Evolutionary conservation across 2,888 invertebrate genomes (phyloP), one percentile per base, ranked within the genome.

Genomic region (Drosophila putrida): DNA sequence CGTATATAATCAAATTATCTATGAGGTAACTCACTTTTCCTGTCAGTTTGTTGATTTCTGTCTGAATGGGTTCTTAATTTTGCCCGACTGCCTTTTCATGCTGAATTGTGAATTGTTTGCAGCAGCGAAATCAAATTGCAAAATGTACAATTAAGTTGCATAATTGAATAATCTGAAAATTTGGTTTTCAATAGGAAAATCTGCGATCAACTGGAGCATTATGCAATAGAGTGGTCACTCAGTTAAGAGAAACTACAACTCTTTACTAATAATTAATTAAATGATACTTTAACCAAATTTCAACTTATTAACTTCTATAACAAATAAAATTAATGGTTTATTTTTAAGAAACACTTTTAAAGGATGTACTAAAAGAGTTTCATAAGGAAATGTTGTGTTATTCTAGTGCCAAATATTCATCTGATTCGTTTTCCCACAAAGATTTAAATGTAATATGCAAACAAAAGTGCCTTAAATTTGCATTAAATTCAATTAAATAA

Each of bases 51-150:
- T 54, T 72, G 65, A 27, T 31, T 51, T 41, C 35, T 44, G 35
- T 51, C 31, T 49, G 51, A 57, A 76, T 72, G 51, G 41, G 15
- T 78, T 71, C 41, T 78, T 65, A 59, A 73, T 74, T 74, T 61
- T 33, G 1, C 10, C 13, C 43, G 39, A 55, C 36, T 59, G 41
- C 44, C 58, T 53, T 67, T 58, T 66, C 53, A 43, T 50, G 31
- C 20, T 43, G 33, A 49, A 36, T 59, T 43, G 33, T 35, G 15
- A 39, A 62, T 28, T 71, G 49, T 46, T 46, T 75, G 35, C 6
- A 8, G n/a, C 27, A 27, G n/a, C 36, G 49, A 54, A 71, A 71
- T 76, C 13, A 39, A 75, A 53, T 59, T 75, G 51, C 36, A 43
- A 67, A 44, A 11, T 47, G 35, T 47, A 33, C 35, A 58, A 69